Evolutionary conservation across 2,113 vertebrate species (phyloP).

Genomic region (Urocolius indicus): DNA sequence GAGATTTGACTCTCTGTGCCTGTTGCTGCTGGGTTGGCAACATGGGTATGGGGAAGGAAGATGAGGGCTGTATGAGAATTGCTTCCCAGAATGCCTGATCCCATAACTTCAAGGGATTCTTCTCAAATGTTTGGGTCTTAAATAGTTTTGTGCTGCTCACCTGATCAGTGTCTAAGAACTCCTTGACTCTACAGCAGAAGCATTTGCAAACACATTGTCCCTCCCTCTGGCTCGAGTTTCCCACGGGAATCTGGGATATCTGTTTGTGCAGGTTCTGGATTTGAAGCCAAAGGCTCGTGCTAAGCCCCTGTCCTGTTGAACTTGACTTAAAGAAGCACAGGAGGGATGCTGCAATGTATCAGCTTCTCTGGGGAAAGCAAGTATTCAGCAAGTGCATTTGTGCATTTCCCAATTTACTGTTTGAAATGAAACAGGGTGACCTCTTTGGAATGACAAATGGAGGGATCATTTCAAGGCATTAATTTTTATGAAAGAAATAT

Average conservation of each 20-base stretch:
- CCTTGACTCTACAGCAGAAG: background rate
- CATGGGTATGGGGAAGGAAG: accelerated
- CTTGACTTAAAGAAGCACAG: background rate
- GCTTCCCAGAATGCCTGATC: accelerated
- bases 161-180: background rate
- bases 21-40: background rate
- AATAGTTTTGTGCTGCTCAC: background rate
- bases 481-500: conserved; percentile 62
- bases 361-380: background rate
- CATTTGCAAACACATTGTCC: background rate
- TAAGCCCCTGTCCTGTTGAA: background rate
- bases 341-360: background rate
- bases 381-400: background rate
- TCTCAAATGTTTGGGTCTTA: background rate
- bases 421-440: conserved; percentile 34
- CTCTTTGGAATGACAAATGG: conserved; percentile 54
- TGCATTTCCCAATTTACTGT: background rate
- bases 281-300: background rate
- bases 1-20: background rate
- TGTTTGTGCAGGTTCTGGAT: background rate
- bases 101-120: background rate
- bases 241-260: accelerated
- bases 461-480: conserved; percentile 46
- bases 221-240: background rate
- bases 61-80: background rate